Conservation (phyloP, 2,888 invertebrate genomes). For the Oligia latruncula region DNA sequence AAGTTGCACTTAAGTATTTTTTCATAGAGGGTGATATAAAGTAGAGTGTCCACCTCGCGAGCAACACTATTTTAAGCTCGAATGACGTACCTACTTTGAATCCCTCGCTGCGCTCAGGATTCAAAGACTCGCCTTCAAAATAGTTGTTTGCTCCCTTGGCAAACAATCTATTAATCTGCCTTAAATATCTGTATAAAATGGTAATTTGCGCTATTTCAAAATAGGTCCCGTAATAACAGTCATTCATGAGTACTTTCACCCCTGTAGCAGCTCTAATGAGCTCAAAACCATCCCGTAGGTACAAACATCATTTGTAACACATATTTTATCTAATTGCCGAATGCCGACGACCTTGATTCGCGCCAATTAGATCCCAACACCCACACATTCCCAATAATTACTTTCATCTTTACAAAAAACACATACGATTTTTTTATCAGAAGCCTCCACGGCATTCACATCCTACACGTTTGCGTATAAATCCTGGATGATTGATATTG, state of each 20-base stretch:
- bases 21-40: too few species aligned
- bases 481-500: constrained; percentile 60
- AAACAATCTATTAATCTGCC: too few species aligned
- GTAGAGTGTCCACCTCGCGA: too few species aligned
- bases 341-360: constrained; percentile 5
- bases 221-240: not conserved
- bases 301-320: not conserved
- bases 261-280: not conserved
- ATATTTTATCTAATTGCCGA: not conserved
- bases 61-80: too few species aligned
- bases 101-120: too few species aligned
- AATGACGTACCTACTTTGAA: too few species aligned
- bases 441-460: constrained; percentile 15
- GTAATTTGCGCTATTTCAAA: not conserved
- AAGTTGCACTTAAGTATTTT: too few species aligned
- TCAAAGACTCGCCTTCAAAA: too few species aligned
- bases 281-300: not conserved
- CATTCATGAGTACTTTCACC: not conserved
- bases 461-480: constrained; percentile 30
- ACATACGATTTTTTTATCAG: constrained; percentile 5
- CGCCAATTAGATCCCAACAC: constrained; percentile 19
- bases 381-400: constrained; percentile 31
- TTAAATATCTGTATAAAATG: not conserved
- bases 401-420: constrained; percentile 29
- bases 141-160: too few species aligned